A percentile compares a stretch with the other conserved stretches of the same genome.
phyloP scores from a whole-genome alignment of 2,888 invertebrate genomes.

The Cataglyphis cursor region DNA sequence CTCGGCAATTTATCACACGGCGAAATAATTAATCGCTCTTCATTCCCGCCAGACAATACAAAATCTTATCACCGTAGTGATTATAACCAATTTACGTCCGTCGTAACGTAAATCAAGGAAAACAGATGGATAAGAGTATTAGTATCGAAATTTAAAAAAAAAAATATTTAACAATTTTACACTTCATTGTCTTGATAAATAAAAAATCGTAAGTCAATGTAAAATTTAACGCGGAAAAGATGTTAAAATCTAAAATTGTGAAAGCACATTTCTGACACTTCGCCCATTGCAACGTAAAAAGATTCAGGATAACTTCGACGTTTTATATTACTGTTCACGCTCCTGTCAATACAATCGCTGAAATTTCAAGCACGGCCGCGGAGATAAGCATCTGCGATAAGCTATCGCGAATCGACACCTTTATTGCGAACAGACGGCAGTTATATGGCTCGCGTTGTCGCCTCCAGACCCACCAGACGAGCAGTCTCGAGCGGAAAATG shows the following conservation, averaged over 20 bases:
- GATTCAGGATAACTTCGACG: background rate
- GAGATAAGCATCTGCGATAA: constrained; percentile 10
- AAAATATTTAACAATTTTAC: background rate
- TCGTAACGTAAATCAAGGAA: background rate
- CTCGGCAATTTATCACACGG: constrained; percentile 43
- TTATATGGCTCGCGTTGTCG: constrained; percentile 8
- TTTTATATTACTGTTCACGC: constrained; percentile 7
- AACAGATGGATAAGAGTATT: background rate
- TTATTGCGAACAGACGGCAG: constrained; percentile 14
- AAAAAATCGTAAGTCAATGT: background rate
- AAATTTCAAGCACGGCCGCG: constrained; percentile 34
- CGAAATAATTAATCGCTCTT: constrained; percentile 50
- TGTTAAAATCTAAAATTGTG: background rate
- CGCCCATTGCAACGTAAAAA: constrained; percentile 8
- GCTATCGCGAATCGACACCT: constrained; percentile 27
- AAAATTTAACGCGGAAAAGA: background rate
- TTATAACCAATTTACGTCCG: constrained; percentile 18
- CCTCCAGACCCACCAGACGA: background rate
- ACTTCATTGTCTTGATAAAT: background rate
- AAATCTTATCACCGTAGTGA: constrained; percentile 35
- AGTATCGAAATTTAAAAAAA: background rate
- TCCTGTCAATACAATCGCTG: constrained; percentile 7
- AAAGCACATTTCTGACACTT: background rate
- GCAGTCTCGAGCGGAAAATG: constrained; percentile 31
- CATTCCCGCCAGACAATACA: constrained; percentile 7